Base-by-base conservation (phyloP, 2,113 vertebrate species). In the Hoplias malabaricus region DNA sequence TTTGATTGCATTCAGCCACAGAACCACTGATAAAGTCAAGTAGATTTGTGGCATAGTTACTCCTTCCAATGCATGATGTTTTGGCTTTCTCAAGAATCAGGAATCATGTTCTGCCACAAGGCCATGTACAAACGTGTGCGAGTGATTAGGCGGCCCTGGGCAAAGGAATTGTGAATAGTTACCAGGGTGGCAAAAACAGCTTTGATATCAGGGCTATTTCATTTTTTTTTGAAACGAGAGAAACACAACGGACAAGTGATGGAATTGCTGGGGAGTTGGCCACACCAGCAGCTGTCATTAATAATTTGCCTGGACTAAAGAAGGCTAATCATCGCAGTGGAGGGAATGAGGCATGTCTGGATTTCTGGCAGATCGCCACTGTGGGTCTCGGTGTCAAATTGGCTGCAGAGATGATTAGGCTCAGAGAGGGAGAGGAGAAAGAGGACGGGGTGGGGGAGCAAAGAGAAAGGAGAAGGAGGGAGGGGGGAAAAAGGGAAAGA, bases 191-290 rank as follows among this genome's bases (percentile, higher is more conserved):
- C n/a, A 12, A 43, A 43, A 43, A 43, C 10, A 5, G 56, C 56
- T 59, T 59, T 59, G 56, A 59, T 14, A 27, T 5, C 25, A 29
- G 56, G 12, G 13, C 12, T 27, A 16, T 34, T 9, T 27, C n/a
- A 38, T 19, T 23, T 5, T 34, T 62, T 61, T 40, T 25, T 0
- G 43, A 53, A 31, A 13, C 42, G 34, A 86, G 84, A 84, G 78
- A 84, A 83, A 83, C 80, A 81, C 79, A 75, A 85, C 78, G 80
- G 83, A 88, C 84, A 82, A 79, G 83, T 85, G 65, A 84, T 85
- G 80, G 70, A 87, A 88, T 87, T 85, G 81, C 77, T 57, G 80
- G 79, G 78, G 84, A 73, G 34, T 65, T 67, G 25, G 11, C 33
- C 53, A 67, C 72, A 40, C 42, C 57, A 79, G 77, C 83, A 82